Conservation (phyloP, 1,140 invertebrate species). For the Caerostris extrusa region DNA sequence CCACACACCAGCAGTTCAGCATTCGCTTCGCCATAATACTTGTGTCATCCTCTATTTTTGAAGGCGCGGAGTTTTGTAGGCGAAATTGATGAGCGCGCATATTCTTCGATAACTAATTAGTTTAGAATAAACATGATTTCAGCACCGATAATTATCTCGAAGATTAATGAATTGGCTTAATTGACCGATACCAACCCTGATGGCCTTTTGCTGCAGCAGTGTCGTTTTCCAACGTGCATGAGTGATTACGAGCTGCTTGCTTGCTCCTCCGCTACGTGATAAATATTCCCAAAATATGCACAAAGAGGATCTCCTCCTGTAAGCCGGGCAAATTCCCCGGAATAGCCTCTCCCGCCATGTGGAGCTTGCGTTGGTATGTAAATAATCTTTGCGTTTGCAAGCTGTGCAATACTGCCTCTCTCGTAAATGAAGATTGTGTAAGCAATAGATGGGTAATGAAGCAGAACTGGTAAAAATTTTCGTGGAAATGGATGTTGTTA, state of each 20-base stretch:
- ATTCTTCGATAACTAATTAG: conserved; percentile 32
- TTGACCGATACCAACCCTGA: conserved; percentile 27
- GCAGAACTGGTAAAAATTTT: too few species aligned
- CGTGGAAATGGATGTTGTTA: too few species aligned
- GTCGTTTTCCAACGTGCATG: neutral
- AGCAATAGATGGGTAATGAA: too few species aligned
- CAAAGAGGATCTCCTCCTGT: neutral
- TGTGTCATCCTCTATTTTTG: neutral
- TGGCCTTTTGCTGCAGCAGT: conserved; percentile 1
- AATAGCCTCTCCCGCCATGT: neutral
- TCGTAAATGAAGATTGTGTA: too few species aligned
- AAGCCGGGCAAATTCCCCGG: neutral
- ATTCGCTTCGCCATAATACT: neutral
- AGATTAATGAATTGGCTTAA: conserved; percentile 54
- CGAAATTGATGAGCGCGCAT: conserved; percentile 14
- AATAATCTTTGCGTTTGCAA: neutral
- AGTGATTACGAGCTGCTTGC: neutral
- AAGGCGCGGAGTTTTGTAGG: neutral
- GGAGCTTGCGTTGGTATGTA: neutral
- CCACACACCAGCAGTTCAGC: neutral
- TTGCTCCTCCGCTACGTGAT: neutral
- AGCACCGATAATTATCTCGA: conserved; percentile 37
- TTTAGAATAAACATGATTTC: conserved; percentile 54
- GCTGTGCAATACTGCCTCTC: too few species aligned
- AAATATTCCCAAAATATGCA: conserved; percentile 24